These are phyloP conservation scores for Listrodromus nycthemerus DNA, from an alignment of 2,888 invertebrate species.

Conservation along the genomic window DNA sequence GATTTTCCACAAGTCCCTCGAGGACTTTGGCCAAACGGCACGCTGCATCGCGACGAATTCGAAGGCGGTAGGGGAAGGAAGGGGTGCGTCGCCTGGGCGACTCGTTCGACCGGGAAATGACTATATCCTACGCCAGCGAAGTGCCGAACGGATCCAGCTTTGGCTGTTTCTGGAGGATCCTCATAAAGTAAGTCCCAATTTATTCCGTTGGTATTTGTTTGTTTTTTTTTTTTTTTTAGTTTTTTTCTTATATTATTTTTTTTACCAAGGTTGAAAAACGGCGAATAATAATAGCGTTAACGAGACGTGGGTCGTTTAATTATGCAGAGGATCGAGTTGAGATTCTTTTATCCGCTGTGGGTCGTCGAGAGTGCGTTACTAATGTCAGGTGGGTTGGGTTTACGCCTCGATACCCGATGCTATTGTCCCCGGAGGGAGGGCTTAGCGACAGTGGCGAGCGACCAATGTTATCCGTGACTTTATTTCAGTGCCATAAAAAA, in stretches of 20 bases:
- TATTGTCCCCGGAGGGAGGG: slow-evolving; percentile 46
- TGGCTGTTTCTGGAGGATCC: slow-evolving; percentile 96
- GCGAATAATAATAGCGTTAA: not conserved
- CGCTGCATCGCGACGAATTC: slow-evolving; percentile 52
- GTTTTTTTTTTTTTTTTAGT: not conserved
- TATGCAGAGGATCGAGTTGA: slow-evolving; percentile 12
- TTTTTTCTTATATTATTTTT: not conserved
- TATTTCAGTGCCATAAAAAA: slow-evolving; percentile 6
- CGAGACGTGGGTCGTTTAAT: slow-evolving; percentile 29
- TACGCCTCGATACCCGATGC: slow-evolving; percentile 40
- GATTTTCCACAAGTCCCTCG: slow-evolving; percentile 27
- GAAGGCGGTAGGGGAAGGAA: slow-evolving; percentile 54
- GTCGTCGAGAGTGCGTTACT: slow-evolving; percentile 39
- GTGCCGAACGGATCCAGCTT: slow-evolving; percentile 97
- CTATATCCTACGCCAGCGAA: slow-evolving; percentile 95
- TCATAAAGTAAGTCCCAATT: slow-evolving; percentile 90
- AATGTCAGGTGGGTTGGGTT: slow-evolving; percentile 61
- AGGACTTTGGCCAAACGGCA: slow-evolving; percentile 28
- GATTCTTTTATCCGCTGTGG: slow-evolving; percentile 43
- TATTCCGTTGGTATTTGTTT: too few species aligned
- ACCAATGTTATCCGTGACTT: slow-evolving; percentile 48
- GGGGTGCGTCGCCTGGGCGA: slow-evolving; percentile 66
- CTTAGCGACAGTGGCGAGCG: slow-evolving; percentile 53
- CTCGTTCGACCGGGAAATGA: slow-evolving; percentile 87
- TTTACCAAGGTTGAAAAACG: not conserved